Conservation (phyloP, 2,113 vertebrate species). For the Onychostruthus taczanowskii region DNA sequence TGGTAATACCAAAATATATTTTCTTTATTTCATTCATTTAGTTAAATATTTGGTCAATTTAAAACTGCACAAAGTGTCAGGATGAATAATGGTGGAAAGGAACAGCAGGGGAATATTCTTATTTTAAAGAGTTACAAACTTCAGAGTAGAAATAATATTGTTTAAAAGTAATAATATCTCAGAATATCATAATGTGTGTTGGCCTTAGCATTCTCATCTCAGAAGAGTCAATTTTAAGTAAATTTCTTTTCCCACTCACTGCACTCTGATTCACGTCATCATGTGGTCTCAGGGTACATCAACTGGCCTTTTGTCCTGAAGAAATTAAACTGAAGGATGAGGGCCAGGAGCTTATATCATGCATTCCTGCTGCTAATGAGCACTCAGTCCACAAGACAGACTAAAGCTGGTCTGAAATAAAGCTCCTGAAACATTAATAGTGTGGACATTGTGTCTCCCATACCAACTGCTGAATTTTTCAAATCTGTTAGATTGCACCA, state of each 20-base stretch:
- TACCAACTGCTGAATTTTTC: not conserved
- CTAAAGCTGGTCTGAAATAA: constrained; percentile 4
- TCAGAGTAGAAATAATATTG: not conserved
- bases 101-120: not conserved
- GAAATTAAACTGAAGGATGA: not conserved
- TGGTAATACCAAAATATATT: not conserved
- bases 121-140: not conserved
- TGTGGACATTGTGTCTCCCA: not conserved
- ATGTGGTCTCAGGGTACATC: not conserved
- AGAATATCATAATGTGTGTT: not conserved
- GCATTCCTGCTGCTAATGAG: constrained; percentile 6
- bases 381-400: not conserved
- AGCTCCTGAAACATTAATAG: not conserved
- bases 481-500: not conserved
- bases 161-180: not conserved
- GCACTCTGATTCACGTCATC: not conserved
- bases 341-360: not conserved
- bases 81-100: not conserved
- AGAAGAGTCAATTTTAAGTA: not conserved
- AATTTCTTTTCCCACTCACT: not conserved
- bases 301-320: not conserved
- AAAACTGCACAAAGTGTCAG: not conserved
- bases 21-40: not conserved
- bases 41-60: not conserved
- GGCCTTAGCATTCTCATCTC: not conserved